A percentile compares a stretch with the other conserved stretches of the same genome.
These are phyloP conservation scores for Neomicropteryx cornuta DNA, from an alignment of 1,140 invertebrate genomes.

Conservation along the genomic window DNA sequence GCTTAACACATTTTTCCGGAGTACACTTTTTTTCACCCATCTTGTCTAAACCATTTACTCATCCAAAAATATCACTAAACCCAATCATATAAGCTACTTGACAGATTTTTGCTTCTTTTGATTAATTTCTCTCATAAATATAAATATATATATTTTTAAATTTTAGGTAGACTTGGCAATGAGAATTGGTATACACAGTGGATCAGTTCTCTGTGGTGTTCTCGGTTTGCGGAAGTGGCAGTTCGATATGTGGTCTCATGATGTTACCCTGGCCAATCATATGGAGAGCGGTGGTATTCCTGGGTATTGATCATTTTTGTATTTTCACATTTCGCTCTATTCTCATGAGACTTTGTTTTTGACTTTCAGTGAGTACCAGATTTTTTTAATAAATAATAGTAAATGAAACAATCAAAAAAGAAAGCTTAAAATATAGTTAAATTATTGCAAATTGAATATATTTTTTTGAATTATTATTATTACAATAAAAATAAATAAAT, in stretches of 20 bases:
- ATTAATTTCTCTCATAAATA: not conserved
- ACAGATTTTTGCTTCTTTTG: not conserved
- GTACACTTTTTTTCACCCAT: no score
- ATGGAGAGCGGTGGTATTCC: conserved; percentile 92
- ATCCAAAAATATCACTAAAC: not conserved
- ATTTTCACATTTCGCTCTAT: conserved; percentile 16
- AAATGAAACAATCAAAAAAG: no score
- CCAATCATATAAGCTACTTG: conserved; percentile 2
- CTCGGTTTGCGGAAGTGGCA: conserved; percentile 91
- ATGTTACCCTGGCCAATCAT: conserved; percentile 95
- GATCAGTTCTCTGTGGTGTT: conserved; percentile 87
- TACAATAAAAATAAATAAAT: no score
- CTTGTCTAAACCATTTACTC: not conserved
- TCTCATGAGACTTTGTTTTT: no score
- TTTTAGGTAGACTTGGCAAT: conserved; percentile 82
- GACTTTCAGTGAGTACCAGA: no score
- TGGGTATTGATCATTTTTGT: conserved; percentile 52
- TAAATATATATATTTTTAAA: not conserved
- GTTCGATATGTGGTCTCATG: conserved; percentile 97
- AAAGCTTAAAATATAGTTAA: no score
- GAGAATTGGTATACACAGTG: conserved; percentile 93
- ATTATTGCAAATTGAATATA: no score
- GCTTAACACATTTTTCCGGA: no score
- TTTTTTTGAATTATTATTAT: no score
- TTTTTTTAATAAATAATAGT: no score